A percentile compares a stretch with the other conserved stretches of the same genome.
Evolutionary conservation across 92 coral and sea anemone genomes (phyloP).

Genomic region (Hydrozoanthus gracilis): DNA sequence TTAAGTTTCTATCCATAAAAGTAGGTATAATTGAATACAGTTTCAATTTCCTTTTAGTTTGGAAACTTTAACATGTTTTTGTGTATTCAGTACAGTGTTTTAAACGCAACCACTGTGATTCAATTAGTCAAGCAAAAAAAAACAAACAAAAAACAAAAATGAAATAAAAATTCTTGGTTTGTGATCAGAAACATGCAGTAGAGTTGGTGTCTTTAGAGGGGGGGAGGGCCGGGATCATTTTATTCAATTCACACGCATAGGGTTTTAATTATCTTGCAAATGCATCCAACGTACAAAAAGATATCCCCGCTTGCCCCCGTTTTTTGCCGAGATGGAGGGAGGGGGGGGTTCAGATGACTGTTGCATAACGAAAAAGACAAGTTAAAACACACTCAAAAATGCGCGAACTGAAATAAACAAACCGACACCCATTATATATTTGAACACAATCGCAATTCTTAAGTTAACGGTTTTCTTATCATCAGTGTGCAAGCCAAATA

Average conservation of each 20-base stretch:
- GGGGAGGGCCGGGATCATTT: slow-evolving; percentile 12
- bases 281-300: too few species aligned
- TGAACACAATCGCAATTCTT: too few species aligned
- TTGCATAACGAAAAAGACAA: too few species aligned
- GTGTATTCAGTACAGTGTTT: slow-evolving; percentile 2
- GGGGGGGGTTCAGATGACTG: background rate
- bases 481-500: too few species aligned
- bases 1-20: too few species aligned
- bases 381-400: too few species aligned
- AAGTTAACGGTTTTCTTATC: too few species aligned
- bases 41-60: background rate
- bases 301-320: slow-evolving; percentile 16
- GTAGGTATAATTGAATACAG: too few species aligned
- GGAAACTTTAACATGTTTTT: slow-evolving; percentile 1
- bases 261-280: background rate
- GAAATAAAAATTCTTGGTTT: background rate
- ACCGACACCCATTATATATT: too few species aligned
- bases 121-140: slow-evolving; percentile 6
- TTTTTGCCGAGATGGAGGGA: background rate
- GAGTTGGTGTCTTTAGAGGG: slow-evolving; percentile 2
- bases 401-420: too few species aligned
- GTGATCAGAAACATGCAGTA: slow-evolving; percentile 1
- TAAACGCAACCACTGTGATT: slow-evolving; percentile 1
- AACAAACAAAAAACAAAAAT: background rate
- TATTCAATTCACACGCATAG: background rate